These are phyloP conservation scores for Thumatha senex DNA, from an alignment of 2,888 invertebrate species.

Conservation along the genomic window DNA sequence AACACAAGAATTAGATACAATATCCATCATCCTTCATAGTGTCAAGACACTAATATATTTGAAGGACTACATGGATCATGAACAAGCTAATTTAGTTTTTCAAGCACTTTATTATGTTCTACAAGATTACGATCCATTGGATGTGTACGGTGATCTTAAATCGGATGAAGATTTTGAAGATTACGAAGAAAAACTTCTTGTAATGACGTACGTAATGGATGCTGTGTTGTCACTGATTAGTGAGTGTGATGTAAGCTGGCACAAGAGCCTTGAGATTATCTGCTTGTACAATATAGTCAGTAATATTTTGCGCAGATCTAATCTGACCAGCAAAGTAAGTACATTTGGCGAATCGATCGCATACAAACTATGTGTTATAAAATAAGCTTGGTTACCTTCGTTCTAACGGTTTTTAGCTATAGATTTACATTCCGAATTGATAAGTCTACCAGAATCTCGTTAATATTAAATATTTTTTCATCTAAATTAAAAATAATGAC, in stretches of 20 bases:
- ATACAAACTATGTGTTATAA: not conserved
- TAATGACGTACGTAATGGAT: constrained; percentile 87
- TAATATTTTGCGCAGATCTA: constrained; percentile 62
- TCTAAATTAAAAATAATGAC: too few species aligned
- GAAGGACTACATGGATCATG: constrained; percentile 82
- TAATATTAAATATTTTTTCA: too few species aligned
- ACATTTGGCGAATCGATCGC: not conserved
- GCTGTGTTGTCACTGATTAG: constrained; percentile 86
- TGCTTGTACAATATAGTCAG: constrained; percentile 80
- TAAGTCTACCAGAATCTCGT: too few species aligned
- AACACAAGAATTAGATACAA: constrained; percentile 66
- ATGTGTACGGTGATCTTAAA: constrained; percentile 45
- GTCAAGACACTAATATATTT: constrained; percentile 83
- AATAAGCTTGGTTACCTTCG: too few species aligned
- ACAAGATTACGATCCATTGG: constrained; percentile 75
- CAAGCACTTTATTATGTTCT: constrained; percentile 85
- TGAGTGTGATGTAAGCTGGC: constrained; percentile 89
- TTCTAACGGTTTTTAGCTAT: too few species aligned
- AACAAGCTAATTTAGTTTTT: constrained; percentile 85
- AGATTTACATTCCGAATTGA: too few species aligned
- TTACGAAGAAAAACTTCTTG: constrained; percentile 59
- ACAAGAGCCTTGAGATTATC: constrained; percentile 89
- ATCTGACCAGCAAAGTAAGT: constrained; percentile 68
- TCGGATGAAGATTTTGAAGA: constrained; percentile 49
- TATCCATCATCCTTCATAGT: constrained; percentile 75